Conservation (phyloP, 1,140 invertebrate genomes). For the Ceratosolen fusciceps region DNA sequence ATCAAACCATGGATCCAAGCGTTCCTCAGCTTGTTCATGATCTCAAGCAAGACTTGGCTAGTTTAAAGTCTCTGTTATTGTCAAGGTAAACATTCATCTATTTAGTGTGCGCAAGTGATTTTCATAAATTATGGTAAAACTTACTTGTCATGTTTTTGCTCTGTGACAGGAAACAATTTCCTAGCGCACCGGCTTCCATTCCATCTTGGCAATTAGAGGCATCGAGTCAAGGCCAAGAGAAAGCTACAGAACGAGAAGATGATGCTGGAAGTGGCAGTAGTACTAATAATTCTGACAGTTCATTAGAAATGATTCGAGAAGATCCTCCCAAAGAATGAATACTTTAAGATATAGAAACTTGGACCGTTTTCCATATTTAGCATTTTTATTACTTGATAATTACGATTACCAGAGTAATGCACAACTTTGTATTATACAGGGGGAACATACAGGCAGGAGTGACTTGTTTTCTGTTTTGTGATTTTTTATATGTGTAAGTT, state of each 20-base stretch:
- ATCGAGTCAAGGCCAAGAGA: constrained; percentile 62
- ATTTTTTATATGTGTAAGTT: constrained; percentile 43
- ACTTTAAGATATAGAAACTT: constrained; percentile 37
- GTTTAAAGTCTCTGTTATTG: constrained; percentile 82
- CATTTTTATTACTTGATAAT: constrained; percentile 43
- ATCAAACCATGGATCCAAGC: constrained; percentile 68
- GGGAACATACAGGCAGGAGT: constrained; percentile 10
- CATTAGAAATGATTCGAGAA: constrained; percentile 70
- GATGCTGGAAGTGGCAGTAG: constrained; percentile 70
- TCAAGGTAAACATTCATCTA: constrained; percentile 73
- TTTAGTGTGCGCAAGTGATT: neutral
- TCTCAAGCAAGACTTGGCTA: constrained; percentile 81
- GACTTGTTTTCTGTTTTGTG: constrained; percentile 50
- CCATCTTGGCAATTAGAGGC: constrained; percentile 80
- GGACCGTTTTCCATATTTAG: constrained; percentile 21
- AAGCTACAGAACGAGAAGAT: constrained; percentile 65
- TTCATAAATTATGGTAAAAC: too few relatives aligned
- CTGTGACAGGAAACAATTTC: constrained; percentile 79
- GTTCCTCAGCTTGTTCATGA: constrained; percentile 77
- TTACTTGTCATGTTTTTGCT: too few relatives aligned
- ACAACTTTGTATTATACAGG: constrained; percentile 29
- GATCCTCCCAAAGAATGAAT: constrained; percentile 67
- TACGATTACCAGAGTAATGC: constrained; percentile 21
- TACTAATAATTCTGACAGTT: constrained; percentile 70
- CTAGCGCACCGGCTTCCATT: constrained; percentile 80